Conservation (phyloP, 1,140 invertebrate genomes). For the Drosophila seguyi region DNA sequence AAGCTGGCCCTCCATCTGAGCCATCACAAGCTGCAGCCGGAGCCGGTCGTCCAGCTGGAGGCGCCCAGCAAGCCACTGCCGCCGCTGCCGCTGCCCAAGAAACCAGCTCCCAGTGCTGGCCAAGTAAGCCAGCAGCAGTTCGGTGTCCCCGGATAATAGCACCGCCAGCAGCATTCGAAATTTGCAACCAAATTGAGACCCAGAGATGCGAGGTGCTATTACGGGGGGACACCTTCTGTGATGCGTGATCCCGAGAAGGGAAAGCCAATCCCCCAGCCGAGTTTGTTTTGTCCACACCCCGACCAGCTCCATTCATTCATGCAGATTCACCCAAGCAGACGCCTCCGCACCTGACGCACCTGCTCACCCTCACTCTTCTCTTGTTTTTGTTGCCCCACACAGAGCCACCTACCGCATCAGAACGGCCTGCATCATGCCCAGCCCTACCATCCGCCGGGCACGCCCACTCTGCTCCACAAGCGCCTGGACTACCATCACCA, state of each 20-base stretch:
- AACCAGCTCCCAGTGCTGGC: constrained; percentile 41
- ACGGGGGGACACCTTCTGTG: not conserved
- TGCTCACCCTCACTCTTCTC: not conserved
- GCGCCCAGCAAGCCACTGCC: constrained; percentile 76
- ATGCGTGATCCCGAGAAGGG: constrained; percentile 34
- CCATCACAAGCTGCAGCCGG: not conserved
- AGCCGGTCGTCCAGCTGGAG: constrained; percentile 31
- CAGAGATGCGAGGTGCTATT: constrained; percentile 1
- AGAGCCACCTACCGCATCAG: constrained; percentile 66
- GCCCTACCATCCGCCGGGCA: constrained; percentile 76
- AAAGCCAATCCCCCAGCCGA: constrained; percentile 56
- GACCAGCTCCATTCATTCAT: constrained; percentile 30
- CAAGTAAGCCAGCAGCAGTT: constrained; percentile 50
- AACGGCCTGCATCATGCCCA: constrained; percentile 78
- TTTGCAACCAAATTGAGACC: not conserved
- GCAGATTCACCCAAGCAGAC: not conserved
- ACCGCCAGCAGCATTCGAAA: not conserved
- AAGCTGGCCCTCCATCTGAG: constrained; percentile 19
- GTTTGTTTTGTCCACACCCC: constrained; percentile 58
- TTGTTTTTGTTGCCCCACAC: not conserved
- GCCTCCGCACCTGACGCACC: not conserved
- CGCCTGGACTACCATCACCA: constrained; percentile 58
- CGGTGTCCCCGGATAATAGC: constrained; percentile 6
- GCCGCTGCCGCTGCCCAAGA: constrained; percentile 71
- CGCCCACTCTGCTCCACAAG: constrained; percentile 72